phyloP scores from a whole-genome alignment of 2,113 vertebrate species.

The Eleginops maclovinus region DNA sequence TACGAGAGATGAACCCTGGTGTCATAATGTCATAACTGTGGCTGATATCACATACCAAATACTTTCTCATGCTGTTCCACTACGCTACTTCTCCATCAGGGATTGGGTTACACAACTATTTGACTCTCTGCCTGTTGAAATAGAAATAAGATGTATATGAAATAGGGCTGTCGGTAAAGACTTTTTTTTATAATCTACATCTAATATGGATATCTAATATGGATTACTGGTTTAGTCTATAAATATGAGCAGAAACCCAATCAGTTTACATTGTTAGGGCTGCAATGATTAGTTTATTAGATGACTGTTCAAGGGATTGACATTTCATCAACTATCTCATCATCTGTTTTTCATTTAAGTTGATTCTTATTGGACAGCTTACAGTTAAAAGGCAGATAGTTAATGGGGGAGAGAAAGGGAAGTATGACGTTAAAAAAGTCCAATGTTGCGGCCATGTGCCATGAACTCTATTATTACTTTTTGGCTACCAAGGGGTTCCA shows the following conservation, averaged over 20 bases:
- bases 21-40: conserved; percentile 4
- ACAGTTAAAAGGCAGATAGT: too few relatives aligned
- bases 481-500: too few relatives aligned
- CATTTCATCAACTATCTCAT: too few relatives aligned
- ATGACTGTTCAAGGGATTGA: too few relatives aligned
- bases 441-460: too few relatives aligned
- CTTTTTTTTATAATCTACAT: background rate
- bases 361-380: too few relatives aligned
- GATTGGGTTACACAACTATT: conserved; percentile 5
- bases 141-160: background rate
- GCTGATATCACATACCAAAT: conserved; percentile 15
- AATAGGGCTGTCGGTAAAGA: background rate
- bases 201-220: background rate
- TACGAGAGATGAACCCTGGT: conserved; percentile 24
- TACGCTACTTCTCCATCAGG: background rate
- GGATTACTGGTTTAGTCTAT: background rate
- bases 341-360: too few relatives aligned
- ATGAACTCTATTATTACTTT: too few relatives aligned
- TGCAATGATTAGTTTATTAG: background rate
- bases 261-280: background rate
- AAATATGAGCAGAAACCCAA: background rate
- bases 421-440: too few relatives aligned
- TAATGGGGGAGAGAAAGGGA: too few relatives aligned
- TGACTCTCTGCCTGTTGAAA: background rate
- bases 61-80: background rate